Evolutionary conservation across 2,113 vertebrate species (phyloP), one percentile per base, ranked within the genome.

Genomic region (Python bivittatus): DNA sequence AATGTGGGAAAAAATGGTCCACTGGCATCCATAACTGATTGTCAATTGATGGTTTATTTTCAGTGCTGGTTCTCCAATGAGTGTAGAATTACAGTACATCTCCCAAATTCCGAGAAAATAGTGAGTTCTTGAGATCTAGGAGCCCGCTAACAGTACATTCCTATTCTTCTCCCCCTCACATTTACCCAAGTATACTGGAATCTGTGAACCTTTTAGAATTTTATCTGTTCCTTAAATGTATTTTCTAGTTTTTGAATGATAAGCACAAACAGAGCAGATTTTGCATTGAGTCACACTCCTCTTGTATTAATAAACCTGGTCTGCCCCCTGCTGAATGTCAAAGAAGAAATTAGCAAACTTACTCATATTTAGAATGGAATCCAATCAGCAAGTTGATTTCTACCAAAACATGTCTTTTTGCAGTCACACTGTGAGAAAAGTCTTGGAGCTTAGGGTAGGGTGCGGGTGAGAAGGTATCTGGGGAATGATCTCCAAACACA

Each of bases 221-320:
- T 84, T 72, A 23, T 91, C 93, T 8, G n/a, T 68, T 53, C 90
- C 6, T 0, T 92, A 38, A 54, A 42, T 95, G 84, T 88, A 86
- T 48, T 85, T 58, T 93, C 56, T n/a, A 84, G 12, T 38, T 38
- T 88, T 86, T 64, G 54, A 86, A 58, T 54, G 1, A 20, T 93
- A 92, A 84, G 90, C 57, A 95, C 90, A 88, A 94, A 79, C 86
- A 91, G 57, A 91, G 44, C 93, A 93, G 83, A 90, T 92, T 94
- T 91, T 60, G 42, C 92, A 93, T 79, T 91, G 91, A 93, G 91
- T 90, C 0, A 1, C 93, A 93, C 93, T 96, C 89, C 54, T 93
- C 17, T 27, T 86, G 53, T 83, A 88, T 95, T 94, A 92, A 92
- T 95, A 93, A 96, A 94, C 83, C 94, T 92, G 90, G 86, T 92